Evolutionary conservation across 2,888 invertebrate species (phyloP), one percentile per base, ranked within the genome.

Genomic region (Caenorhabditis sp.): DNA sequence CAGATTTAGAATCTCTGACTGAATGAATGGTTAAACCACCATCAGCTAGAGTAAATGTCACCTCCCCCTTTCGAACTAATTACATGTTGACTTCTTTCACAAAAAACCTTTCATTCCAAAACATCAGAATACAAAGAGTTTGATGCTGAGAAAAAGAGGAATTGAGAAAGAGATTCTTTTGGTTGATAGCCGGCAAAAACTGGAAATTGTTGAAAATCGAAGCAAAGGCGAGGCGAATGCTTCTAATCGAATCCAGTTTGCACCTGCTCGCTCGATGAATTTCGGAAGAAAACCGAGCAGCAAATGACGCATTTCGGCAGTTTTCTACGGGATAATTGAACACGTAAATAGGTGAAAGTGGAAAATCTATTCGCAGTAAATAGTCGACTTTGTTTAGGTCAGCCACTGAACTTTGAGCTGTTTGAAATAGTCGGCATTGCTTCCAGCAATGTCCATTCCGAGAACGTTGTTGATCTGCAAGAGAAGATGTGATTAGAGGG

Each of bases 401-500:
- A 77, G 51, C 81, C 81, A 81, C 61, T 81, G 81, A 15, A 26
- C 56, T 40, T 76, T 58, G 11, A 81, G 53, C 35, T 76, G 76
- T 1, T 70, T 44, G 26, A 81, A 81, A 32, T 81, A 81, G 50
- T 81, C 80, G n/a, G 58, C 50, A 37, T 80, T 64, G 9, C 15
- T 35, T 4, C 70, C 81, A 8, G 50, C 76, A 32, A 81, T 71
- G 60, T 81, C 61, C 56, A 65, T 76, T 51, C 81, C 81, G 13
- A 81, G 74, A 6, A 81, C 81, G 32, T 81, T 81, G 47, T 76
- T 70, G 50, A 81, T 81, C 81, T 76, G 74, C 51, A 71, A 79
- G 3, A 24, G 0, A 51, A 32, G 32, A 6, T 11, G 11, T 20
- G 24, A 8, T 4, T 22, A 5, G 1, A 2, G 13, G 9, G 40